phyloP scores from a whole-genome alignment of 2,888 invertebrate species.

The Euzophera pinguis region DNA sequence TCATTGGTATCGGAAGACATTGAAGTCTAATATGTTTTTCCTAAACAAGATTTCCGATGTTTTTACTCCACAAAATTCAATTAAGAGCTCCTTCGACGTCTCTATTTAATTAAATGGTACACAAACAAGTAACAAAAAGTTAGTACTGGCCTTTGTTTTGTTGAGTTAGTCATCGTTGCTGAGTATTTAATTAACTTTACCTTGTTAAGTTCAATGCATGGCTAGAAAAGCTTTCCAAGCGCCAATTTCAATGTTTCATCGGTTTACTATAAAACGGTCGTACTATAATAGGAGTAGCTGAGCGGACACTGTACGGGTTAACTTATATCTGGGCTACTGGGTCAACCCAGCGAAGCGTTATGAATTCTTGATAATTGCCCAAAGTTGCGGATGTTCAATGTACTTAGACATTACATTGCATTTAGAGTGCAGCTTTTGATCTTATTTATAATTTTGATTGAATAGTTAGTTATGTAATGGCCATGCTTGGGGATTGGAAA shows the following conservation, averaged over 20 bases:
- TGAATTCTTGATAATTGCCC: slow-evolving; percentile 16
- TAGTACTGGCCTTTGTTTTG: not conserved
- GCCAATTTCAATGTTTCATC: slow-evolving; percentile 13
- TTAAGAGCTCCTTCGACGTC: not conserved
- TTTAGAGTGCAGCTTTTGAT: slow-evolving; percentile 12
- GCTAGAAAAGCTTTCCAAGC: slow-evolving; percentile 21
- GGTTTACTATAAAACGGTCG: slow-evolving; percentile 32
- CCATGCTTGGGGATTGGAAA: too few species aligned
- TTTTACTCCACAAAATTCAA: slow-evolving; percentile 11
- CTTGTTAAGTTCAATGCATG: not conserved
- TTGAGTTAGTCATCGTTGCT: slow-evolving; percentile 1
- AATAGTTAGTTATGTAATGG: not conserved
- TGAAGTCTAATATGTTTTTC: too few species aligned
- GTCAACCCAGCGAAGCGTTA: slow-evolving; percentile 30
- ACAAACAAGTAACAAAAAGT: slow-evolving; percentile 2
- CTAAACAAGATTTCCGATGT: slow-evolving; percentile 13
- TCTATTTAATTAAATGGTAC: slow-evolving; percentile 1
- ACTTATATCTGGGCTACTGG: slow-evolving; percentile 40
- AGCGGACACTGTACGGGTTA: slow-evolving; percentile 35
- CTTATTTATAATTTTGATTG: slow-evolving; percentile 19
- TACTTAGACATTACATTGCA: too few species aligned
- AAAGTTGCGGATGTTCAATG: slow-evolving; percentile 5
- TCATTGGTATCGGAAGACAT: too few species aligned
- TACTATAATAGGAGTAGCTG: slow-evolving; percentile 27
- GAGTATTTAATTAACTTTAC: slow-evolving; percentile 4